These are phyloP conservation scores for Ochlodes sylvanus DNA, from an alignment of 2,888 invertebrate species.

Conservation along the genomic window DNA sequence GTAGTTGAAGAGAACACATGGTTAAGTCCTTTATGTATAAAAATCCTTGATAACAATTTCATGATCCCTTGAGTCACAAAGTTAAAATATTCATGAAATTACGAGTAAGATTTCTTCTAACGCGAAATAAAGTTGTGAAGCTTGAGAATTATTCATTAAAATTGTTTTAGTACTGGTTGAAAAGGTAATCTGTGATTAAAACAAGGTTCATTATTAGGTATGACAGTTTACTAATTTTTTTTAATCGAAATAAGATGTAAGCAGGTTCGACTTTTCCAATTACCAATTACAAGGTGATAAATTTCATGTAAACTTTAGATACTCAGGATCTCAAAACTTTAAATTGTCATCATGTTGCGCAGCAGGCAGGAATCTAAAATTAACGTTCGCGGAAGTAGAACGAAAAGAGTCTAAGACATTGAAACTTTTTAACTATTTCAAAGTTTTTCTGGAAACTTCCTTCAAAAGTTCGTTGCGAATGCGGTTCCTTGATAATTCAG, in stretches of 20 bases:
- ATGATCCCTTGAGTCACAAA: neutral
- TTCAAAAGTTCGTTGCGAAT: constrained; percentile 42
- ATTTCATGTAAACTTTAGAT: constrained; percentile 33
- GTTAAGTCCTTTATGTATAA: neutral
- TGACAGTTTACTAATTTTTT: too few relatives aligned
- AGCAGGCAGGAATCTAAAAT: constrained; percentile 18
- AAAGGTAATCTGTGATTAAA: too few relatives aligned
- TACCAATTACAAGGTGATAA: constrained; percentile 14
- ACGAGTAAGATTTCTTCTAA: too few relatives aligned
- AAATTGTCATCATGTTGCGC: constrained; percentile 28
- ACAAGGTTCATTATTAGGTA: too few relatives aligned
- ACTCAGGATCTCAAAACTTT: constrained; percentile 26
- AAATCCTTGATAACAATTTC: neutral
- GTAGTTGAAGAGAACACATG: too few relatives aligned
- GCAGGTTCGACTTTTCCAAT: constrained; percentile 10
- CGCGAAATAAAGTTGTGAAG: too few relatives aligned
- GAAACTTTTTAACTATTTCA: constrained; percentile 1
- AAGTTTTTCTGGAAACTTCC: constrained; percentile 13
- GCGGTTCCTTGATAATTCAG: constrained; percentile 41
- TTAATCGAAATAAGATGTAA: constrained; percentile 2
- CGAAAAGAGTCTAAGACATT: constrained; percentile 27
- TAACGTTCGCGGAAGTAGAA: constrained; percentile 19
- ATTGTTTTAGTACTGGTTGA: too few relatives aligned
- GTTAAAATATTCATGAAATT: neutral
- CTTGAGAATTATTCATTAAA: too few relatives aligned